Percentiles rank a stretch among this genome's conserved stretches.
Conservation (phyloP, 64 coral and sea anemone species). For the Astreopora myriophthalma region DNA sequence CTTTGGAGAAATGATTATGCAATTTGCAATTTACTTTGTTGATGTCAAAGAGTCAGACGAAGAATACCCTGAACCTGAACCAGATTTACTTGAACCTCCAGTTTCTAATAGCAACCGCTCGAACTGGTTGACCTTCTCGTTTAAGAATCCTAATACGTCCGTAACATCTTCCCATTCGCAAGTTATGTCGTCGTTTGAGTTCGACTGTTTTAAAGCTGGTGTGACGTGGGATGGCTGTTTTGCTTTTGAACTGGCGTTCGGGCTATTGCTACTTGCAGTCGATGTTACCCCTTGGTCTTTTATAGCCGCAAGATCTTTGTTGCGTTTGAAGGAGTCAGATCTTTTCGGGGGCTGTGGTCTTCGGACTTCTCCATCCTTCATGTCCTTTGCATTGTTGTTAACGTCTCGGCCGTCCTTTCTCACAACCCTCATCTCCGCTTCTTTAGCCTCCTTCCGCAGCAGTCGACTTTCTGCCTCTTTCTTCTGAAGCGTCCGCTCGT, state of each 20-base stretch:
- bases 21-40: neutral
- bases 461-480: slow-evolving; percentile 85
- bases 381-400: slow-evolving; percentile 14
- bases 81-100: slow-evolving; percentile 68
- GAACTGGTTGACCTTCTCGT: slow-evolving; percentile 96
- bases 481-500: slow-evolving; percentile 90
- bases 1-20: neutral
- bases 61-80: slow-evolving; percentile 56
- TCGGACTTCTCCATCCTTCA: neutral
- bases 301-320: slow-evolving; percentile 54
- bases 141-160: slow-evolving; percentile 90
- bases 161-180: slow-evolving; percentile 92
- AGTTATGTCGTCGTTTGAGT: slow-evolving; percentile 74
- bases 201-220: slow-evolving; percentile 44
- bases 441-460: slow-evolving; percentile 68
- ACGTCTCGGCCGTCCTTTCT: slow-evolving; percentile 17
- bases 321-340: slow-evolving; percentile 89
- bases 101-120: slow-evolving; percentile 88
- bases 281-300: slow-evolving; percentile 15
- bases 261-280: neutral
- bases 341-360: slow-evolving; percentile 87
- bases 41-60: slow-evolving; percentile 60
- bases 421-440: slow-evolving; percentile 45
- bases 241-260: slow-evolving; percentile 15
- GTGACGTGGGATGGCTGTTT: slow-evolving; percentile 26